Evolutionary conservation across 2,888 invertebrate species (phyloP).

Genomic region (Iphiclides podalirius): DNA sequence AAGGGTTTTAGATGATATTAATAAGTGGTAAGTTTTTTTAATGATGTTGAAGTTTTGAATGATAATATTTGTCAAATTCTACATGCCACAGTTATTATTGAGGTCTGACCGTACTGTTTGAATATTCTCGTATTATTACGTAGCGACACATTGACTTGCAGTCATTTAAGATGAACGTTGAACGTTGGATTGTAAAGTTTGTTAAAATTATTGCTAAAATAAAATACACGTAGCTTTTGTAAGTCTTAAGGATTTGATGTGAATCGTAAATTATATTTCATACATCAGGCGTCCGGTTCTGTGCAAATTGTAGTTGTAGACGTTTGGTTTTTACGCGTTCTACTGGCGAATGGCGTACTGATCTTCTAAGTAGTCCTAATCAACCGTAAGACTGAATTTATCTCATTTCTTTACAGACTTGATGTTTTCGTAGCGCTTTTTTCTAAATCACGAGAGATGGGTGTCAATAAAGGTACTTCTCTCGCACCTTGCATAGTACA

Average conservation of each 20-base stretch:
- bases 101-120: constrained; percentile 35
- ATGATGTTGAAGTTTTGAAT: constrained; percentile 68
- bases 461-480: background rate
- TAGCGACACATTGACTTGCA: constrained; percentile 23
- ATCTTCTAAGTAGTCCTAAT: background rate
- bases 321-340: background rate
- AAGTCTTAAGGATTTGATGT: constrained; percentile 36
- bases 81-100: constrained; percentile 43
- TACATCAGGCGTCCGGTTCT: constrained; percentile 6
- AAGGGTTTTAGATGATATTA: constrained; percentile 73
- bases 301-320: background rate
- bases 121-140: constrained; percentile 41
- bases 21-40: constrained; percentile 69
- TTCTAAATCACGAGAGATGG: background rate
- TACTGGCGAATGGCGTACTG: background rate
- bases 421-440: background rate
- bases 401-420: background rate
- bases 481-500: background rate
- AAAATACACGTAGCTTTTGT: constrained; percentile 43
- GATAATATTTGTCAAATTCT: constrained; percentile 68
- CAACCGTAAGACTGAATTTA: background rate
- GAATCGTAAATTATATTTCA: constrained; percentile 12
- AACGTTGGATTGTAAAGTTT: constrained; percentile 46
- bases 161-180: constrained; percentile 45
- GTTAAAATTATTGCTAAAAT: constrained; percentile 40